phyloP scores from a whole-genome alignment of 2,888 invertebrate genomes.

The Luperina testacea region DNA sequence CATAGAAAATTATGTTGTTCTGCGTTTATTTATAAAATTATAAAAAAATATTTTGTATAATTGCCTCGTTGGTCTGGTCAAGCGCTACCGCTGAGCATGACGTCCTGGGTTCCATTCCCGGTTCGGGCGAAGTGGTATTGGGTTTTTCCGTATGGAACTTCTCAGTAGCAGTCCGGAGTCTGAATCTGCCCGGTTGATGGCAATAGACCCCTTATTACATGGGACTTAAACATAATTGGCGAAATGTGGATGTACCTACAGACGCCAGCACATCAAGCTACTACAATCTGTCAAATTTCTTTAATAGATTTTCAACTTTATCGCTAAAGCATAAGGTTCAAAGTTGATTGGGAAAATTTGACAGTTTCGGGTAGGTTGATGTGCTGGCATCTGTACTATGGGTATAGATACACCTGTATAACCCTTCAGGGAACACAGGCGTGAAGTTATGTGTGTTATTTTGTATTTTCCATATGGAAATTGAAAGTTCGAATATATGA shows the following conservation, averaged over 20 bases:
- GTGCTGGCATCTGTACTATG: no score
- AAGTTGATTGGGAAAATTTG: no score
- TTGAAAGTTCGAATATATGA: conserved; percentile 1
- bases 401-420: no score
- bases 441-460: background rate
- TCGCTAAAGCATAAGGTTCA: no score
- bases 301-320: no score
- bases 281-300: no score
- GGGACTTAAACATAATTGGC: background rate
- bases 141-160: background rate
- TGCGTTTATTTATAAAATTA: background rate
- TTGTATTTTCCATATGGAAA: conserved; percentile 1
- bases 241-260: no score
- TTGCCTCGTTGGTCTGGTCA: background rate
- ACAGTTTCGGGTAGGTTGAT: no score
- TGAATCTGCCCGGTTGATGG: background rate
- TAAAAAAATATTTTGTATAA: background rate
- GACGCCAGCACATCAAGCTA: no score
- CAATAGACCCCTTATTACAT: no score
- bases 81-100: background rate
- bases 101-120: background rate
- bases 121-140: background rate
- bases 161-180: no score
- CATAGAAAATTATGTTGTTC: background rate
- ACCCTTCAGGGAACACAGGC: background rate